Evolutionary conservation across 2,113 vertebrate species (phyloP), one percentile per base, ranked within the genome.

Genomic region (Maccullochella peelii): DNA sequence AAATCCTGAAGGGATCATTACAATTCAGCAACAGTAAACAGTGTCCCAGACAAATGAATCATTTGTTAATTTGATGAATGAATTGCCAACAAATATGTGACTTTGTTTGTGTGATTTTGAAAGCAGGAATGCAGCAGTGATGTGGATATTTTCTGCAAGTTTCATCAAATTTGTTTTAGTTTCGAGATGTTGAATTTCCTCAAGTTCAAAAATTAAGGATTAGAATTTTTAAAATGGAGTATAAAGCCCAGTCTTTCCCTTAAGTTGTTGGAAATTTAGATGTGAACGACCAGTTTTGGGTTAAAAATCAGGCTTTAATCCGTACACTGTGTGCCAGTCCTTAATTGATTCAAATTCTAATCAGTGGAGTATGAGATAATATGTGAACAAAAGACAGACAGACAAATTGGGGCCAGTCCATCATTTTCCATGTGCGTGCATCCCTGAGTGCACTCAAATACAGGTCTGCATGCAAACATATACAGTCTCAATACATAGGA

Each of bases 181-280:
- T 73, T 27, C 27, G 36, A 42, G 54, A 11, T 18, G 14, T 21
- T 38, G 11, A 25, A n/a, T n/a, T 5, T 49, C 42, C 42, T 47
- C 14, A 27, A 18, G n/a, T 47, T 40, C 15, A 61, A 33, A 36
- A 36, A 36, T 30, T 2, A 66, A 42, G 38, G 33, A 25, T 33
- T 25, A 1, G 21, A 42, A 16, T 15, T 23, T 27, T 20, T 15
- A 18, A 81, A 81, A 81, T 21, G 52, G 30, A 14, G 11, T 55
- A 47, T 15, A 20, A 73, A 67, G 18, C 67, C 59, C 49, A 47
- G 58, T 44, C 65, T 82, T 76, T 74, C 15, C 40, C 54, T 36
- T 23, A 36, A 78, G 38, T n/a, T 55, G 59, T 36, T 7, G 4
- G 9, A 10, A 25, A 49, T 42, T 42, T 2, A 71, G 21, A 40